A percentile compares a stretch with the other conserved stretches of the same genome.
These are phyloP conservation scores for Paracanthobrama guichenoti DNA, from an alignment of 2,113 vertebrate species.

Conservation along the genomic window DNA sequence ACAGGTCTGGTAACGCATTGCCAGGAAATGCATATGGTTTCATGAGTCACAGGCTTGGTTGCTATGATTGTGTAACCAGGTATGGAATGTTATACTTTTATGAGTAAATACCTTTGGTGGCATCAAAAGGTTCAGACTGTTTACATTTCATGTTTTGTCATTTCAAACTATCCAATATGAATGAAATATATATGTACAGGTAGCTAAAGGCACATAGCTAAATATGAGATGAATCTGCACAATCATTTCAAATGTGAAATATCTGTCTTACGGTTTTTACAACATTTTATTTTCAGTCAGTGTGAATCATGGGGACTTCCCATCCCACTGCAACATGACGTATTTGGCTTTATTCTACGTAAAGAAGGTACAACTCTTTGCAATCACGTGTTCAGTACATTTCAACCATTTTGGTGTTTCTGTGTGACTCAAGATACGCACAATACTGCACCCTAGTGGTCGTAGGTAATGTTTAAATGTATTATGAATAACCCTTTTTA, in stretches of 20 bases:
- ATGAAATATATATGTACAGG: background rate
- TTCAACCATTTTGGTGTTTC: background rate
- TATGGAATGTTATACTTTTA: background rate
- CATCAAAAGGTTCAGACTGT: background rate
- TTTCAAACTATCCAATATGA: background rate
- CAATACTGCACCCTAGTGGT: conserved; percentile 10
- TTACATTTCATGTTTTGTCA: background rate
- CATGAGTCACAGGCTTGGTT: conserved; percentile 26
- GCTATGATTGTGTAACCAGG: background rate
- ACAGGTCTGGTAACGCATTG: background rate
- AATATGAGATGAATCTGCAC: background rate
- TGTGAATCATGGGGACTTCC: conserved; percentile 1
- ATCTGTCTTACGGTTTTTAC: background rate
- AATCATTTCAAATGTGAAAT: background rate
- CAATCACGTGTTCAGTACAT: background rate
- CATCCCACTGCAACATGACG: background rate
- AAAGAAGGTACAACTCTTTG: background rate
- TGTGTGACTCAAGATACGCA: background rate
- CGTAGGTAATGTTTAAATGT: background rate
- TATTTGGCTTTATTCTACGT: background rate
- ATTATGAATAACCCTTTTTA: background rate
- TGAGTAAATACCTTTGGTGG: background rate
- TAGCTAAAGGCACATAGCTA: too few species aligned
- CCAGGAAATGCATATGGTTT: conserved; percentile 1
- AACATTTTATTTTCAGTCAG: background rate